These are phyloP conservation scores for Axinella damicornis DNA, from an alignment of 37 sponge, comb jelly and placozoan species.

Conservation along the genomic window DNA sequence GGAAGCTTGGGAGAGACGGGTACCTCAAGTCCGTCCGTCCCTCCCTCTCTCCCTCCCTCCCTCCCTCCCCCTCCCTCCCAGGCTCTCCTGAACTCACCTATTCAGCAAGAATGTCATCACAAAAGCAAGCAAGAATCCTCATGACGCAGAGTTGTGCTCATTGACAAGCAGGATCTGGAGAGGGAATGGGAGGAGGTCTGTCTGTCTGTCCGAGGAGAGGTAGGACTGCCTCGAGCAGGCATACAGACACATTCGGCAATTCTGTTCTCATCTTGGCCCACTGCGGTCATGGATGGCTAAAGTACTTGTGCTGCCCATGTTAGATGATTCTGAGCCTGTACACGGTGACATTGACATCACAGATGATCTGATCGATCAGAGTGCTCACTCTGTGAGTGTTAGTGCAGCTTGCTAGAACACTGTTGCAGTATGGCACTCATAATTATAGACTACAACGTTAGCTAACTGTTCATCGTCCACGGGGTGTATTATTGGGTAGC, in stretches of 20 bases:
- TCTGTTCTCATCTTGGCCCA: conserved; percentile 47
- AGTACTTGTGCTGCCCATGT: conserved; percentile 46
- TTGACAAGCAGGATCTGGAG: conserved; percentile 73
- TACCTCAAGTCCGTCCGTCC: too few relatives aligned
- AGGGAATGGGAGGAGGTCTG: conserved; percentile 80
- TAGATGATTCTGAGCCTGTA: conserved; percentile 75
- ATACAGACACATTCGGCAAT: conserved; percentile 13
- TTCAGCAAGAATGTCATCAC: conserved; percentile 65
- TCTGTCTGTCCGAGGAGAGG: conserved; percentile 63
- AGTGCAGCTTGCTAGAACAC: too few relatives aligned
- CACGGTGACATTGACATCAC: conserved; percentile 82
- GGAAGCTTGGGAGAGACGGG: too few relatives aligned
- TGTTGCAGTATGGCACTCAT: too few relatives aligned
- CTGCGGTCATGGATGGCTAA: conserved; percentile 73
- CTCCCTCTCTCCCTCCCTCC: too few relatives aligned
- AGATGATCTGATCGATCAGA: conserved; percentile 34
- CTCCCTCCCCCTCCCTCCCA: conserved; percentile 7
- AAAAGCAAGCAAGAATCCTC: conserved; percentile 68
- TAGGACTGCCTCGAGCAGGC: conserved; percentile 67
- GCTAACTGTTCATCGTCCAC: too few relatives aligned
- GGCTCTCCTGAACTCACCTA: conserved; percentile 71
- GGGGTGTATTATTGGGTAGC: too few relatives aligned
- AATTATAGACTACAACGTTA: too few relatives aligned
- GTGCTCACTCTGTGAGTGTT: conserved; percentile 48
- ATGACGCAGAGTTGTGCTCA: conserved; percentile 62